Conservation (phyloP, 2,113 vertebrate genomes). For the Rutilus rutilus region DNA sequence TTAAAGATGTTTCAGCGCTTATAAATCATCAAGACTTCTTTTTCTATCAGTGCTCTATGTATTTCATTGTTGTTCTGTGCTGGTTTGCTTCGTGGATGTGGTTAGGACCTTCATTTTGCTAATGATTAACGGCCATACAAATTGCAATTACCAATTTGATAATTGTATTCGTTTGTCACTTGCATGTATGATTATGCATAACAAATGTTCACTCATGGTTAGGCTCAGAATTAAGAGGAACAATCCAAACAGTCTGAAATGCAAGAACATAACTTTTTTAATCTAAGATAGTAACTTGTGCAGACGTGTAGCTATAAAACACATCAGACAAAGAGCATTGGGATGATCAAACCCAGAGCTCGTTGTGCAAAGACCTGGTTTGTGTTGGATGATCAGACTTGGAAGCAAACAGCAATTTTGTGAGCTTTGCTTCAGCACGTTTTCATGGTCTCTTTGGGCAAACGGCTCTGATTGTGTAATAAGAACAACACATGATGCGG, state of each 20-base stretch:
- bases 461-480: conserved; percentile 19
- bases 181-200: not conserved
- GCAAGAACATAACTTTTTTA: not conserved
- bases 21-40: not conserved
- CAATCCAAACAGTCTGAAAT: not conserved
- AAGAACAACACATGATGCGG: not conserved
- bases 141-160: not conserved
- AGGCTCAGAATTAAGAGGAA: not conserved
- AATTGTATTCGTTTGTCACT: not conserved
- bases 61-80: not conserved
- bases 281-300: conserved; percentile 7
- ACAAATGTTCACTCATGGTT: not conserved
- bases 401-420: not conserved
- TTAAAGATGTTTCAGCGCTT: conserved; percentile 1
- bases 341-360: not conserved
- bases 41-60: not conserved
- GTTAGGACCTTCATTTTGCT: not conserved
- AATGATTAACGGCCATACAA: not conserved
- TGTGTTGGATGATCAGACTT: not conserved
- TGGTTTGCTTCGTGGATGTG: not conserved
- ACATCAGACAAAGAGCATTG: not conserved
- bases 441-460: not conserved
- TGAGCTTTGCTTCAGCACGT: conserved; percentile 25
- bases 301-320: not conserved
- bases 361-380: not conserved